Percentiles rank a stretch among this genome's conserved stretches.
phyloP scores from a whole-genome alignment of 1,140 invertebrate species.

The Rhynchophorus ferrugineus region DNA sequence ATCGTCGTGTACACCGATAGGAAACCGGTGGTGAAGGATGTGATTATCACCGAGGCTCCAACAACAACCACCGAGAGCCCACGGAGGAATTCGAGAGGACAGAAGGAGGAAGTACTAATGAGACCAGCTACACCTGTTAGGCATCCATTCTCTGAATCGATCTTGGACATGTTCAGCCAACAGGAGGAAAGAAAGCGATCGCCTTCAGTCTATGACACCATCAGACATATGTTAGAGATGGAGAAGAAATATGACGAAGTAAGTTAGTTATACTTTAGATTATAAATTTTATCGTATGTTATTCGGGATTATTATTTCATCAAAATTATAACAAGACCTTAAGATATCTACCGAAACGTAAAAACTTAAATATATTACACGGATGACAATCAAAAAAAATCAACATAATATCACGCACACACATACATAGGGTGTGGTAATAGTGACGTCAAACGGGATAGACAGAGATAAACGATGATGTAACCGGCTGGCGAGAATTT shows the following conservation, averaged over 20 bases:
- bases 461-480: constrained; percentile 1
- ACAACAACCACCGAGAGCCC: constrained; percentile 21
- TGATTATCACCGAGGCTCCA: constrained; percentile 19
- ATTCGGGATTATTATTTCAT: constrained; percentile 12
- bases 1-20: constrained; percentile 22
- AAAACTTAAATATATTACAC: no score
- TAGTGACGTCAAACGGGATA: constrained; percentile 8
- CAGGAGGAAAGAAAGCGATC: constrained; percentile 40
- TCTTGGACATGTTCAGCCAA: constrained; percentile 41
- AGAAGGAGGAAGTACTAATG: constrained; percentile 54
- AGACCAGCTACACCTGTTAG: constrained; percentile 47
- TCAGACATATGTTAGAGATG: constrained; percentile 48
- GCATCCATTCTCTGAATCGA: constrained; percentile 43
- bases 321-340: no score
- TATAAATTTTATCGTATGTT: neutral
- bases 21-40: constrained; percentile 25
- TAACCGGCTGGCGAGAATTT: constrained; percentile 10
- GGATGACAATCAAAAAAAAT: no score
- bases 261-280: constrained; percentile 28
- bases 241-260: constrained; percentile 46
- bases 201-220: constrained; percentile 48
- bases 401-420: no score
- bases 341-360: no score
- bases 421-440: constrained; percentile 1
- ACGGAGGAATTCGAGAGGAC: constrained; percentile 39